Evolutionary conservation across 2,113 vertebrate species (phyloP), one percentile per base, ranked within the genome.

Genomic region (Smithornis capensis): DNA sequence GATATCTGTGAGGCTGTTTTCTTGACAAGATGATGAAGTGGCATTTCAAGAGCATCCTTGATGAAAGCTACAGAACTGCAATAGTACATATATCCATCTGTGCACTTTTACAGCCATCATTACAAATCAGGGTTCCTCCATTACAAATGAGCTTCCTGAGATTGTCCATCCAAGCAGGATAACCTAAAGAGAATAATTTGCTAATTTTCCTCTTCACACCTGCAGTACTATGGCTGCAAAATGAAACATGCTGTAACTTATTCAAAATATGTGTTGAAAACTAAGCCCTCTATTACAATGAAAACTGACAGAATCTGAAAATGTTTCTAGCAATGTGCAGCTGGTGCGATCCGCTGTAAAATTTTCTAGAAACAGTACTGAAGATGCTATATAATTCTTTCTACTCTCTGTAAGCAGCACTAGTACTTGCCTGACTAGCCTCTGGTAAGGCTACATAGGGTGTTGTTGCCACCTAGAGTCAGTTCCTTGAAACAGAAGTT

Each of bases 391-490:
- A 1, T 56, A 3, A 4, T n/a, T 44, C 69, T 35, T 84, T 82
- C 65, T 33, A 6, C n/a, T 74, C 33, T 70, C 14, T 47, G 27
- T 56, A 63, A 74, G 50, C 35, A 82, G 52, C 38, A 5, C n/a
- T 40, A 38, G 19, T 19, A 17, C 69, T 42, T 12, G 38, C 22
- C 75, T 38, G 19, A 50, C 8, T 10, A 40, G 19, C 10, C 25
- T 40, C 50, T 40, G 29, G 7, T 29, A 35, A 40, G 44, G 29
- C 92, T 96, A 49, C 21, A 4, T 19, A 90, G 95, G 40, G 10
- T 93, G 24, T 68, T 95, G 74, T 97, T 97, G 97, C 97, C 98
- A 98, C 83, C 98, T 98, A 97, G 94, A 95, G 98, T 69, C 87
- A 14, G 60, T 33, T 83, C n/a, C 15, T 6, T 29, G 60, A 86